Evolutionary conservation across 1,140 invertebrate species (phyloP).

Genomic region (Rhagoletis zephyria): DNA sequence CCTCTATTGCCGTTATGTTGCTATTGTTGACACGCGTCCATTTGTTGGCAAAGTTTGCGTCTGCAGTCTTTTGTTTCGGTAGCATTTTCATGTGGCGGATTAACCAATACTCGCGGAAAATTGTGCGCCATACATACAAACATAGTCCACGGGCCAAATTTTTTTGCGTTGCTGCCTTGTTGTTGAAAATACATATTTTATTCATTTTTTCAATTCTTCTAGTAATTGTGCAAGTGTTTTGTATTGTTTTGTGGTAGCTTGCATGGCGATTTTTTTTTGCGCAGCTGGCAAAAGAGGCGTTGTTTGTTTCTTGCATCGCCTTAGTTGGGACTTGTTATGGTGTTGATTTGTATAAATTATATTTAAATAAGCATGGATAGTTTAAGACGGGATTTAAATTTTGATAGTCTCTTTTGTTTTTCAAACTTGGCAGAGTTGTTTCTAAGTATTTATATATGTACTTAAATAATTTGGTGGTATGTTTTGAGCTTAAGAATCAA

Average conservation of each 20-base stretch:
- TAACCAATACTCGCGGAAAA: not conserved
- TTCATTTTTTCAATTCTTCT: not conserved
- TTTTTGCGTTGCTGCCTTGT: not conserved
- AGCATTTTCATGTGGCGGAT: not conserved
- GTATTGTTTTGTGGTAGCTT: not conserved
- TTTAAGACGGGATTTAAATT: no score
- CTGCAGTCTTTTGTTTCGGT: slow-evolving; percentile 15
- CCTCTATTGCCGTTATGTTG: not conserved
- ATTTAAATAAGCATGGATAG: no score
- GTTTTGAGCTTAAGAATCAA: no score
- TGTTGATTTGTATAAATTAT: no score
- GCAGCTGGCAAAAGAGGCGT: not conserved
- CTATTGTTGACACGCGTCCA: not conserved
- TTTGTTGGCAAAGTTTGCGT: not conserved
- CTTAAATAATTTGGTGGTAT: no score
- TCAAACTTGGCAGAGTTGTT: no score
- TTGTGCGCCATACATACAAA: not conserved
- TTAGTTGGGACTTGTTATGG: no score
- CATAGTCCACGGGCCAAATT: not conserved
- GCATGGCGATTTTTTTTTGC: not conserved
- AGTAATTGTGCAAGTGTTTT: not conserved
- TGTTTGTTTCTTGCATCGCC: not conserved
- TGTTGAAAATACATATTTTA: not conserved
- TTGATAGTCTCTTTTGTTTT: no score
- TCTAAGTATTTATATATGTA: no score